Conservation (phyloP, 2,888 invertebrate species). For the Scaptomyza polygonia region DNA sequence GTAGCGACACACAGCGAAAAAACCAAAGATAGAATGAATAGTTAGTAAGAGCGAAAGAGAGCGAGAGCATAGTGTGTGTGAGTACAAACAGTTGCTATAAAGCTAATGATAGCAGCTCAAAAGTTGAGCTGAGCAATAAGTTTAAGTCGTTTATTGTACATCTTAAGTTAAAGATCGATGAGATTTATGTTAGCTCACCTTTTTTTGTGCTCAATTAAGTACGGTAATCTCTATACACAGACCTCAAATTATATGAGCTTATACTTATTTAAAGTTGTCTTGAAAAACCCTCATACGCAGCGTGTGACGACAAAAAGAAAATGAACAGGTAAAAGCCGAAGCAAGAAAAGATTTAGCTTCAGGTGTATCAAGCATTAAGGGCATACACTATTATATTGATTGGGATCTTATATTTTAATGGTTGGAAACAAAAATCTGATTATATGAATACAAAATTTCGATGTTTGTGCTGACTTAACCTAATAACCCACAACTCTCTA, state of each 20-base stretch:
- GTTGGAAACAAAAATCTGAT: too few species aligned
- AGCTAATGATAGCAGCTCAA: not conserved
- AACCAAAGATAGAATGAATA: not conserved
- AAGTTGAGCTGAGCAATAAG: not conserved
- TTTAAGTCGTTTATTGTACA: not conserved
- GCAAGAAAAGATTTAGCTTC: too few species aligned
- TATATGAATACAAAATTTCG: too few species aligned
- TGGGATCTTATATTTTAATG: too few species aligned
- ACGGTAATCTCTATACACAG: constrained; percentile 7
- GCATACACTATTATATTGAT: too few species aligned
- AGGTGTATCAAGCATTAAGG: too few species aligned
- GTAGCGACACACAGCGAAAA: constrained; percentile 24
- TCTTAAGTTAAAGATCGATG: constrained; percentile 32
- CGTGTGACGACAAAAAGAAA: not conserved
- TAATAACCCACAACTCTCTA: too few species aligned
- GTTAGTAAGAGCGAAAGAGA: not conserved
- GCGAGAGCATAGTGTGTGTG: not conserved
- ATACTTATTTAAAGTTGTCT: too few species aligned
- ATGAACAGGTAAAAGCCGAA: too few species aligned
- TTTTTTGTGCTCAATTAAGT: constrained; percentile 12
- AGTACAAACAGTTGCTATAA: not conserved
- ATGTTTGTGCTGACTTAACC: too few species aligned
- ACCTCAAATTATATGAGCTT: not conserved
- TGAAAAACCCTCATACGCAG: not conserved
- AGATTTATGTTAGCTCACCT: constrained; percentile 16